Conservation (phyloP, 2,113 vertebrate species). For the Phrynosoma blainvillii region DNA sequence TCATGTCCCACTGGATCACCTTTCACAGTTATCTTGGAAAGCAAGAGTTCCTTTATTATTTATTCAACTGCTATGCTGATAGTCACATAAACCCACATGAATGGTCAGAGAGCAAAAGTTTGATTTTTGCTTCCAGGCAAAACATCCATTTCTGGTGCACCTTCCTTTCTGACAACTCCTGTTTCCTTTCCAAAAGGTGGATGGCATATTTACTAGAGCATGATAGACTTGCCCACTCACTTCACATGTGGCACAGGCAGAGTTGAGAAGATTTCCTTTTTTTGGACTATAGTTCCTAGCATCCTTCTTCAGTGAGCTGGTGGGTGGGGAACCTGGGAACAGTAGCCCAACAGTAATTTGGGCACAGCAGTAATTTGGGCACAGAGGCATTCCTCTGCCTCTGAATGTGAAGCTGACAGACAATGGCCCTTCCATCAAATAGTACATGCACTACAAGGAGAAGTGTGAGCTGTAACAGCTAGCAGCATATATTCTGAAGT, state of each 20-base stretch:
- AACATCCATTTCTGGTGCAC: conserved; percentile 38
- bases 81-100: conserved; percentile 37
- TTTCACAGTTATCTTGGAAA: not conserved
- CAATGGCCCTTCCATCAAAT: too few species aligned
- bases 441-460: too few species aligned
- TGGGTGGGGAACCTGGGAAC: too few species aligned
- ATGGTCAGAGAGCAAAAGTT: not conserved
- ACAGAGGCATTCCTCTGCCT: too few species aligned
- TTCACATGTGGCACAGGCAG: too few species aligned
- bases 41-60: conserved; percentile 47
- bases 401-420: too few species aligned
- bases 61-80: conserved; percentile 30
- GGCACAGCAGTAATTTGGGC: too few species aligned
- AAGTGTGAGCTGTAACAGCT: not conserved
- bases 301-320: too few species aligned
- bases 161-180: conserved; percentile 35
- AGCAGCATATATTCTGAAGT: not conserved
- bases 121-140: conserved; percentile 21
- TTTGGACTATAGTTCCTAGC: too few species aligned
- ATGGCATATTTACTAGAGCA: conserved; percentile 55
- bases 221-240: conserved; percentile 16
- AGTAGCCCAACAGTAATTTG: too few species aligned
- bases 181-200: conserved; percentile 55
- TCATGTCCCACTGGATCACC: not conserved
- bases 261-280: too few species aligned